phyloP scores from a whole-genome alignment of 2,888 invertebrate species.

The Cristatella mucedo region DNA sequence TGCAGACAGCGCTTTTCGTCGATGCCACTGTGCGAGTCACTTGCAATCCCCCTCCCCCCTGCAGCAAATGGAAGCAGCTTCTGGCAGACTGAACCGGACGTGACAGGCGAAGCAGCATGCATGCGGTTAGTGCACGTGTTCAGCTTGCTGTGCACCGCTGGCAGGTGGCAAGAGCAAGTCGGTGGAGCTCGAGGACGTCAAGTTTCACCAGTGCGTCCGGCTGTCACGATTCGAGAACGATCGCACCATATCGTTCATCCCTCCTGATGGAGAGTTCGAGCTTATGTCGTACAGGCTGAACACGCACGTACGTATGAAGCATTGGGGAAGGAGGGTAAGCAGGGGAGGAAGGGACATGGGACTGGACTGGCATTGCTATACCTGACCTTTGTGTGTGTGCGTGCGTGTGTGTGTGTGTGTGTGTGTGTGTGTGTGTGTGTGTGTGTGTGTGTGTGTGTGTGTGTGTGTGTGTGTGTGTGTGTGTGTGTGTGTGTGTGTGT shows the following conservation, averaged over 20 bases:
- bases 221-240: slow-evolving; percentile 93
- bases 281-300: slow-evolving; percentile 92
- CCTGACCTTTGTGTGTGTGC: background rate
- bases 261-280: slow-evolving; percentile 97
- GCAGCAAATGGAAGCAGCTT: no score
- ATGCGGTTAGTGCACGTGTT: no score
- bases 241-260: slow-evolving; percentile 91
- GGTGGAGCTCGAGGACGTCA: slow-evolving; percentile 92
- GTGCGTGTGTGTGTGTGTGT: slow-evolving; percentile 9
- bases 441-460: slow-evolving; percentile 1
- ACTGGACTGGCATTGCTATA: background rate
- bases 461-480: background rate
- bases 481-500: background rate
- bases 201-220: slow-evolving; percentile 94
- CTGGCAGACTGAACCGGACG: no score
- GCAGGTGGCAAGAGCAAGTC: slow-evolving; percentile 82
- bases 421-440: slow-evolving; percentile 7
- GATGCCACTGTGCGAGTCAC: no score
- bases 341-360: no score
- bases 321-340: background rate
- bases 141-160: slow-evolving; percentile 11
- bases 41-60: no score
- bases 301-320: slow-evolving; percentile 58
- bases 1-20: no score
- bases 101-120: no score